Conservation (phyloP, 2,888 invertebrate genomes). For the Campopleginae sp. region DNA sequence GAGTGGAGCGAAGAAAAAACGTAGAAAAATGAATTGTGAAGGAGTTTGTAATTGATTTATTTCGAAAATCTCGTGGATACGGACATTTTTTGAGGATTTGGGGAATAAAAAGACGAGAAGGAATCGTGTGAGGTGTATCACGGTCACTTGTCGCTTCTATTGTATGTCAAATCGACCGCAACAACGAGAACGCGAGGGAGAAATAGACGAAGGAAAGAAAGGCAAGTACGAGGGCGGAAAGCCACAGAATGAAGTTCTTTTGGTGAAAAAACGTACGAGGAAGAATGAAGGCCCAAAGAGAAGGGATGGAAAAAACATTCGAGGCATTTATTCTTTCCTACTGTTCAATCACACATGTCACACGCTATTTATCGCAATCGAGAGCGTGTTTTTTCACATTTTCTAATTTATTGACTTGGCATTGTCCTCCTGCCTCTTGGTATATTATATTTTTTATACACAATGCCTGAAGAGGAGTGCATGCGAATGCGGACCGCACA, state of each 20-base stretch:
- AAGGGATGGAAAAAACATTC: slow-evolving; percentile 37
- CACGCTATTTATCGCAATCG: slow-evolving; percentile 74
- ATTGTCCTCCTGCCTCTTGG: slow-evolving; percentile 67
- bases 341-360: slow-evolving; percentile 76
- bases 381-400: slow-evolving; percentile 69
- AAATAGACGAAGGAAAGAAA: slow-evolving; percentile 13
- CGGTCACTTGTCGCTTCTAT: slow-evolving; percentile 79
- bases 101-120: slow-evolving; percentile 54
- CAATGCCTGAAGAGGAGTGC: slow-evolving; percentile 25
- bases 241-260: slow-evolving; percentile 45
- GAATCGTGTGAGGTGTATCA: slow-evolving; percentile 67
- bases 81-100: slow-evolving; percentile 22
- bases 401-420: slow-evolving; percentile 78
- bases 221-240: slow-evolving; percentile 28
- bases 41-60: slow-evolving; percentile 29
- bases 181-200: slow-evolving; percentile 51
- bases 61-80: slow-evolving; percentile 20
- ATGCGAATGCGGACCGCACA: slow-evolving; percentile 76
- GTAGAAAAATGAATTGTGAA: slow-evolving; percentile 35
- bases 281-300: slow-evolving; percentile 22
- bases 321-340: slow-evolving; percentile 69
- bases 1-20: slow-evolving; percentile 9
- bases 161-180: slow-evolving; percentile 73
- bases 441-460: slow-evolving; percentile 17
- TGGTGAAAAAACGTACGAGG: slow-evolving; percentile 47